Evolutionary conservation across 2,797 vertebrate genomes (phyloP).

Genomic region (Notamacropus eugenii): DNA sequence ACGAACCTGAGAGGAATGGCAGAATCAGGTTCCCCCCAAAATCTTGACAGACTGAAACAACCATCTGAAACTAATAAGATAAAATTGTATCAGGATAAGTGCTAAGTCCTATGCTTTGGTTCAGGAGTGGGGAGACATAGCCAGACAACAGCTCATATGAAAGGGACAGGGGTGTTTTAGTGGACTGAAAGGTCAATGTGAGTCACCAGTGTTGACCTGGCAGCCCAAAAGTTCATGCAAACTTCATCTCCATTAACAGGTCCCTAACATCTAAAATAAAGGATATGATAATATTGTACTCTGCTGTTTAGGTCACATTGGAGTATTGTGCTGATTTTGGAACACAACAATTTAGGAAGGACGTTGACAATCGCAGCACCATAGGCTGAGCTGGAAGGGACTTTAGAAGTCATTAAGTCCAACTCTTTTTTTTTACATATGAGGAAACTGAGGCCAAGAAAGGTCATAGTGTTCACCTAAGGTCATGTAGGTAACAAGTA

Average conservation of each 20-base stretch:
- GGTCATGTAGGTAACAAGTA: neutral
- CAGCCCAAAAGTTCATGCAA: neutral
- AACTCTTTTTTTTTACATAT: neutral
- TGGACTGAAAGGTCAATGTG: neutral
- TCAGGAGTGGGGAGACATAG: neutral
- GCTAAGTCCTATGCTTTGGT: neutral
- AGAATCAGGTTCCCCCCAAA: neutral
- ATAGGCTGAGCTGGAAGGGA: neutral
- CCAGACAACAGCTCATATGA: neutral
- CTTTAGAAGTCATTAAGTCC: neutral
- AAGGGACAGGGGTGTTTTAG: neutral
- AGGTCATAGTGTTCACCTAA: neutral
- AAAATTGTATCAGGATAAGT: neutral
- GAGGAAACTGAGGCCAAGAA: neutral
- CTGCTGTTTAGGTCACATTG: neutral
- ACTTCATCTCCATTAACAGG: neutral
- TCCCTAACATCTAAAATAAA: neutral
- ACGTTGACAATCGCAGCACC: neutral
- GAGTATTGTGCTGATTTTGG: neutral
- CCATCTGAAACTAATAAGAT: neutral
- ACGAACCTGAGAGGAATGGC: neutral
- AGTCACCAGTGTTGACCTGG: neutral
- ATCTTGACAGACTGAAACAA: neutral
- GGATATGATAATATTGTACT: neutral
- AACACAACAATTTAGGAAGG: neutral